Evolutionary conservation across 2,888 invertebrate species (phyloP), one percentile per base, ranked within the genome.

Genomic region (Andrena chrysosceles): DNA sequence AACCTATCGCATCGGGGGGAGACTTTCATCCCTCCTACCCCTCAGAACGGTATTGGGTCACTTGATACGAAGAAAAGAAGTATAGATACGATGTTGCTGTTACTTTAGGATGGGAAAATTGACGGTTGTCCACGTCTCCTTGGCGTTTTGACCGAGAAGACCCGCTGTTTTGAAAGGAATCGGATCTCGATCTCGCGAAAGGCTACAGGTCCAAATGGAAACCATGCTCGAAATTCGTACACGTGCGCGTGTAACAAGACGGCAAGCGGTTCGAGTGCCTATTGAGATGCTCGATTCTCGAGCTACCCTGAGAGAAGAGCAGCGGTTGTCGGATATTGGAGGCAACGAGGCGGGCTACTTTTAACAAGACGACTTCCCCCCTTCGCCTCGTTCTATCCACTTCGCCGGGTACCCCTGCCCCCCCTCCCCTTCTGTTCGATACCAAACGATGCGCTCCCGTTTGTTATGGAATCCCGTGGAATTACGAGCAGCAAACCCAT

Each of bases 331-430:
- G 91, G 92, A 93, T 94, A 93, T 93, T 90, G 93, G 92, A 93
- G 92, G 93, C 93, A 94, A 94, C 93, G 94, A 94, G 93, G 92
- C 94, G 89, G 91, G 93, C 89, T 92, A 93, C 93, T 94, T 94
- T 94, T 94, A 94, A 94, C 94, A 94, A 94, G 94, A 92, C 88
- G 88, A 88, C 89, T 86, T 75, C 84, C 81, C 75, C 83, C 80
- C 42, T 42, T 3, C 42, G 42, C 42, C 60, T 35, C 68, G 29
- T 63, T 49, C 62, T 13, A 75, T 74, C 81, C 73, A 79, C 79
- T 79, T 70, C 85, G 83, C 85, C 86, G 49, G 85, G 81, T 81
- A 79, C 79, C 84, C 72, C 76, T 66, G 78, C 16, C 42, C 16
- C 16, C 23, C 63, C 3, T 23, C 26, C 64, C 76, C 68, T 84